These are phyloP conservation scores for Oreortyx pictus DNA, from an alignment of 2,797 vertebrate genomes.

Conservation along the genomic window DNA sequence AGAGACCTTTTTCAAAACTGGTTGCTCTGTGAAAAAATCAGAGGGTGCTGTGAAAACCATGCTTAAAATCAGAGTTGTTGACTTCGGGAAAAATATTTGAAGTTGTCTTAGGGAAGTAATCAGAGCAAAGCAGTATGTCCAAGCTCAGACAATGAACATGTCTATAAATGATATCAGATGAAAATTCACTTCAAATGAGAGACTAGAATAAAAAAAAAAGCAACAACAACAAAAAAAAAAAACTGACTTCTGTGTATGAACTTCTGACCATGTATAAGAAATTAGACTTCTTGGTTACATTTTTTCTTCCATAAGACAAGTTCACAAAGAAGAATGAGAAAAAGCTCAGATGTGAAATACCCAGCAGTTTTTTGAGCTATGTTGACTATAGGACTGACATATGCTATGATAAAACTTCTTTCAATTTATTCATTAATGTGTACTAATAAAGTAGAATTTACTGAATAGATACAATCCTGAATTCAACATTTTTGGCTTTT, in stretches of 20 bases:
- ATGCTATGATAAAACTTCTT: not conserved
- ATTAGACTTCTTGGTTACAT: not conserved
- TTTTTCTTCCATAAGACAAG: not conserved
- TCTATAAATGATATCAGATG: not conserved
- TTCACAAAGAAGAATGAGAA: not conserved
- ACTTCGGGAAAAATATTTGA: not conserved
- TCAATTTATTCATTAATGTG: not conserved
- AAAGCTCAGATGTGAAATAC: not conserved
- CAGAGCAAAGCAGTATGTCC: not conserved
- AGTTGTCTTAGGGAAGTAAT: not conserved
- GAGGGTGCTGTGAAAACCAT: not conserved
- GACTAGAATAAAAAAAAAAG: not conserved
- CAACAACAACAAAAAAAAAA: too few species aligned
- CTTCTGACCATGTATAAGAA: not conserved
- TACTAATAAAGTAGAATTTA: not conserved
- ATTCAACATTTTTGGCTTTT: not conserved
- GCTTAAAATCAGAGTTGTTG: not conserved
- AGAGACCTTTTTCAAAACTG: not conserved
- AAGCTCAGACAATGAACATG: not conserved
- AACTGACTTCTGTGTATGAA: not conserved
- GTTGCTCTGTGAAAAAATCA: not conserved
- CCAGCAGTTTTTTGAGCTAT: not conserved
- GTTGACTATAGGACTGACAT: not conserved
- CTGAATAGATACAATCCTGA: not conserved
- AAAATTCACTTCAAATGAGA: not conserved